Base-by-base conservation (phyloP, 2,888 invertebrate species). In the Drosophila koepferae region DNA sequence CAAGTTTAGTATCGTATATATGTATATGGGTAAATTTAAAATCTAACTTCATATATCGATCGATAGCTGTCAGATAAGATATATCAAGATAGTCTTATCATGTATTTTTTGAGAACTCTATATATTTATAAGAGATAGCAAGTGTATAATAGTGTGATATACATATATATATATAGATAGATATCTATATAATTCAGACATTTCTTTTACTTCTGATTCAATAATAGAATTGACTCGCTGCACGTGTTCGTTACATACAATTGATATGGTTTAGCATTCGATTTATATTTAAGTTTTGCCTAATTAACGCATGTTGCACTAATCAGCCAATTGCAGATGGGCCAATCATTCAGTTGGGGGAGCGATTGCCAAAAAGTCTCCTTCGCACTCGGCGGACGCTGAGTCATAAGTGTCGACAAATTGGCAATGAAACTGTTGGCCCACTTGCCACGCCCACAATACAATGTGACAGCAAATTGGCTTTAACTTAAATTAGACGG, bases 371-470 rank as follows among this genome's bases (percentile, higher is more conserved):
- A 80, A 80, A 79, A 73, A 73, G 82, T 81, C 80, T 82, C 80
- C 80, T 66, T 54, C 54, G 46, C 23, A 28, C 44, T 46, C 44
- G 2, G 20, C 44, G 20, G 20, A 1, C 51, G 31, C 70, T 85
- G 89, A 86, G 69, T 86, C 85, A 86, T 81, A 65, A 72, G 79
- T 73, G 74, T 69, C 78, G 73, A 74, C 66, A 66, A 80, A 81
- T 85, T 85, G 85, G 89, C 85, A 89, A 89, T 85, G 85, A 85
- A 85, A 88, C 78, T 69, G 58, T 67, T 77, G 71, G 58, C 44
- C 60, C 55, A 61, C 48, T 63, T 68, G 77, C 81, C 88, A 86
- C 84, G 84, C 84, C 84, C 84, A 76, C 84, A 14, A 53, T 8
- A 10, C 36, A n/a, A 55, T 55, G 49, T 31, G 41, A 20, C 28